Base-by-base conservation (phyloP, 2,113 vertebrate species). In the Embiotoca jacksoni region DNA sequence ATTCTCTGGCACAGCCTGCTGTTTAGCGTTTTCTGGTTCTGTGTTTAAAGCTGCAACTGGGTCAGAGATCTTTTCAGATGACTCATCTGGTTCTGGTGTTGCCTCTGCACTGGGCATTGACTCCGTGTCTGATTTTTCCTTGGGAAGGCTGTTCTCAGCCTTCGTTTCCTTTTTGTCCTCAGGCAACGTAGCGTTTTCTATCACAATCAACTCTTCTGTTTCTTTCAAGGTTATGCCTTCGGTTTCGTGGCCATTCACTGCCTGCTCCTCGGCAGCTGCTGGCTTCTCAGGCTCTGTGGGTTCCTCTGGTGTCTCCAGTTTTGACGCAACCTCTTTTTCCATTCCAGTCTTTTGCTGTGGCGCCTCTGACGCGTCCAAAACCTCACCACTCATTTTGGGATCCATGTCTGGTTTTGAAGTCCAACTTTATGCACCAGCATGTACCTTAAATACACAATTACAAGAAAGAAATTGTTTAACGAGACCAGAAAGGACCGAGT, bases 351-450 rank as follows among this genome's bases (percentile, higher is more conserved):
- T 23, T 23, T 23, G 23, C 23, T 23, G 23, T 23, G 23, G 23
- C 23, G 23, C 78, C 55, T 87, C 84, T n/a, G 79, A 62, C 36
- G 23, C 81, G 49, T 89, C 84, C 14, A 85, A 81, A 85, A 89
- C 87, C 59, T 91, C 89, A 2, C 57, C 56, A 44, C 70, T 92
- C 47, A 83, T 89, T 56, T 93, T 93, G 41, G 72, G 46, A 71
- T 94, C 94, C 93, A 95, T 95, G 82, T 78, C 72, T 84, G 78
- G 47, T 32, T 81, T 81, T 65, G 46, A 53, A 74, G 66, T 79
- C 72, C 60, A 60, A 75, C 37, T 71, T 58, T 30, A 73, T 54
- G 72, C 88, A 72, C 75, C 74, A 92, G 63, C 83, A 78, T 59
- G 71, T 72, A 90, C 90, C 92, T 91, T 63, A 52, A 84, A 84